Evolutionary conservation across 1,140 invertebrate species (phyloP), one percentile per base, ranked within the genome.

Genomic region (Drosophila oshimai): DNA sequence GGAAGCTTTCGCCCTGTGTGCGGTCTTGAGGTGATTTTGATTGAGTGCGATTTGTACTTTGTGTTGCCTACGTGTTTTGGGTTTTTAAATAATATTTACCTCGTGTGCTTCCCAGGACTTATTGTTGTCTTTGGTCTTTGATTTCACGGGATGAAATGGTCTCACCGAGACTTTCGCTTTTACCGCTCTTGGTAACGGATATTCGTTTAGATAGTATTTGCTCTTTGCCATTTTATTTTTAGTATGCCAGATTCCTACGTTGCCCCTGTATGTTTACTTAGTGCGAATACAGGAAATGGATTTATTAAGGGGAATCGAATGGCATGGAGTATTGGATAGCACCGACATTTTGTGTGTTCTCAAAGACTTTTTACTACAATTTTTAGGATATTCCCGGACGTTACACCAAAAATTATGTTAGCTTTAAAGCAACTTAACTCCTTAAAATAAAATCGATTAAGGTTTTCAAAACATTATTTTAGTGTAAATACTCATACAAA

Each of bases 41-140:
- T 84, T 84, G 75, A 86, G 80, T 86, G 78, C 79, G 81, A 86
- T 84, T 84, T 84, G 75, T 84, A 84, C 80, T 83, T 79, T 84
- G 79, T 74, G 71, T 64, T 68, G 75, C 54, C 80, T 84, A 84
- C 80, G 80, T 84, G 80, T 86, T 80, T 84, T 62, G 80, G 61
- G 60, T 84, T 86, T 86, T 76, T 80, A 84, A 84, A 87, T 83
- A 83, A 84, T 83, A 83, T 83, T 78, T 83, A 78, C 80, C 75
- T 78, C 74, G 47, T 76, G 72, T 72, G 60, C 33, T 75, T 31
- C 50, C 39, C 37, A 34, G 70, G 64, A 79, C 70, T 72, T 79
- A 73, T 84, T 71, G 60, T 81, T 83, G 57, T 50, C 60, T 58
- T 51, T 60, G 51, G 50, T 36, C 53, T 60, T 33, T 73, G 72